Percentiles rank a stretch among this genome's conserved stretches.
Conservation (phyloP, 2,113 vertebrate genomes). For the Ophthalmolycus amberensis region DNA sequence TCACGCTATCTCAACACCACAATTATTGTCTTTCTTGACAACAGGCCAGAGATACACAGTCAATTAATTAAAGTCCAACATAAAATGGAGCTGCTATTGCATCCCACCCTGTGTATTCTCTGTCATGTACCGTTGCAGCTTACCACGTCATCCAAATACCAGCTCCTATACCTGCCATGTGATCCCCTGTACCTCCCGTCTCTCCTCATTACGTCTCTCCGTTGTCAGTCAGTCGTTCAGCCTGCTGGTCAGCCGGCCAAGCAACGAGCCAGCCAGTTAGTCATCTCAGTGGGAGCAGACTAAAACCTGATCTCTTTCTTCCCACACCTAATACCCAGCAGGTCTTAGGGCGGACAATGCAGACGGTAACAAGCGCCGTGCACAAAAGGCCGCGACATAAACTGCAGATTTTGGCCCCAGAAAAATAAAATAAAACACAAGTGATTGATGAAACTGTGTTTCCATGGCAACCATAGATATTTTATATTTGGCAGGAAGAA, state of each 20-base stretch:
- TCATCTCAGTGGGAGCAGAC: constrained; percentile 61
- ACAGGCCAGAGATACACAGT: not conserved
- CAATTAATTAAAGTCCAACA: not conserved
- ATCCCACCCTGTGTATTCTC: not conserved
- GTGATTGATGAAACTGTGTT: constrained; percentile 68
- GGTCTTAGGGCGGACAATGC: constrained; percentile 50
- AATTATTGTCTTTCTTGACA: not conserved
- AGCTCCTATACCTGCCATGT: constrained; percentile 6
- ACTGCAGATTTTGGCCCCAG: constrained; percentile 28
- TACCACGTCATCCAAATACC: not conserved
- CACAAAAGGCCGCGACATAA: constrained; percentile 49
- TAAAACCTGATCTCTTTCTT: constrained; percentile 53
- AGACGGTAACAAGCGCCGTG: constrained; percentile 35
- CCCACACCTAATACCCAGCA: constrained; percentile 56
- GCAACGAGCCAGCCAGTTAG: constrained; percentile 47
- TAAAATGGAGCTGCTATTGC: not conserved
- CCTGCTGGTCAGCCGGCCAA: constrained; percentile 37
- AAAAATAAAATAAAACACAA: constrained; percentile 39
- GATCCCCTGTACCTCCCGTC: constrained; percentile 22
- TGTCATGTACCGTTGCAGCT: not conserved
- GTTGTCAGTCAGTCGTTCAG: constrained; percentile 32
- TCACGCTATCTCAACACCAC: not conserved
- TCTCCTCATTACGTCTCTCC: constrained; percentile 9
- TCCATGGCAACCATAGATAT: constrained; percentile 68
- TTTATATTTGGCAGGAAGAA: constrained; percentile 62